Base-by-base conservation (phyloP, 2,888 invertebrate genomes). In the Torymus tubicola region DNA sequence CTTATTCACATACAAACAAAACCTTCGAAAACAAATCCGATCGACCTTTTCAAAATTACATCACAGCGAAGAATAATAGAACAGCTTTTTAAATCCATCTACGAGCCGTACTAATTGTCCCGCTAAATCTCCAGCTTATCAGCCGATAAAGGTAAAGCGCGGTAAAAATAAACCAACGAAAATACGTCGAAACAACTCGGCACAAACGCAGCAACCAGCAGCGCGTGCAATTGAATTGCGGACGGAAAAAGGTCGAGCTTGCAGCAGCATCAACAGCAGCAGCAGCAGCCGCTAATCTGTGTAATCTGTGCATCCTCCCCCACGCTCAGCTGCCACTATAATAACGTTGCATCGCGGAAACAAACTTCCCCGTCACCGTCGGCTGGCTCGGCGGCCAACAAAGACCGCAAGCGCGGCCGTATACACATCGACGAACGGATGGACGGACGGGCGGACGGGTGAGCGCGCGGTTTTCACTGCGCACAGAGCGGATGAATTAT, bases 321-420 rank as follows among this genome's bases (percentile, higher is more conserved):
- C 31, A 31, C 31, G 31, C 31, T 31, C 31, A 31, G 31, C 31
- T 31, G 31, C 31, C 31, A 31, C 60, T 13, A 53, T 71, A 81
- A 82, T 83, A 78, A 81, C 74, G 58, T 67, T 74, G 74, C 55
- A 58, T 55, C 55, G 74, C 57, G 67, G 57, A 71, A 67, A 74
- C 74, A 74, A 74, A 74, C 74, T 74, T 74, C 50, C 60, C 52
- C 71, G 70, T 70, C 52, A 60, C 67, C 55, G 67, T 52, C 52
- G 64, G 65, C 52, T 65, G 70, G 42, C 14, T 42, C 58, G 69
- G 18, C 67, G 3, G 53, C 57, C 60, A 16, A 70, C 60, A 50
- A 60, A 70, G 70, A 61, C 74, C 74, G 52, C 74, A 74, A 58
- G 65, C 65, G 12, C 65, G 8, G 52, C 18, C 50, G 21, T 31